Percentiles rank a stretch among this genome's conserved stretches.
Evolutionary conservation across 2,888 invertebrate genomes (phyloP).

Genomic region (Erebia epiphron): DNA sequence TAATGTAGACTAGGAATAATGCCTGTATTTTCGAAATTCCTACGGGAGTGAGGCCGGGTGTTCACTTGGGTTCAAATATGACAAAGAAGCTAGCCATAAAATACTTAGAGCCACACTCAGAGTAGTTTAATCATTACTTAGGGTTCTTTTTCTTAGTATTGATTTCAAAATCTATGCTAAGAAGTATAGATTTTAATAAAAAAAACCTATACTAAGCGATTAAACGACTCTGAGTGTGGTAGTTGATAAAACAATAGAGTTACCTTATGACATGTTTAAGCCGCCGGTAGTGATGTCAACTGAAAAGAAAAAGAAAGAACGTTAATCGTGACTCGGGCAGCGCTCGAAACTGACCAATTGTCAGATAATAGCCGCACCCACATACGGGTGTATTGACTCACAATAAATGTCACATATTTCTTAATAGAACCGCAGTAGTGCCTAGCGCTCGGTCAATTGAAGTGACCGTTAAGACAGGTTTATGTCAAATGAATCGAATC

Average conservation of each 20-base stretch:
- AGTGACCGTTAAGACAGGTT: constrained; percentile 43
- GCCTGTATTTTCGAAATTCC: no score
- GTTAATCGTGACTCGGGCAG: constrained; percentile 45
- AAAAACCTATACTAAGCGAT: no score
- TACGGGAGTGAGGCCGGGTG: no score
- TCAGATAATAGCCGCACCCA: constrained; percentile 69
- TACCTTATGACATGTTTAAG: constrained; percentile 47
- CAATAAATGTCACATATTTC: constrained; percentile 80
- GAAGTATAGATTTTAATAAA: no score
- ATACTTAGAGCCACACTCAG: no score
- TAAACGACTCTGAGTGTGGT: no score
- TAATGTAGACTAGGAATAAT: no score
- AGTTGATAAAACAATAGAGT: constrained; percentile 22
- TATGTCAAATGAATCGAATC: constrained; percentile 39
- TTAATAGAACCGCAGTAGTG: constrained; percentile 61
- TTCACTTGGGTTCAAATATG: not conserved
- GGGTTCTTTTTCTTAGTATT: no score
- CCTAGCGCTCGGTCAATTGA: constrained; percentile 43
- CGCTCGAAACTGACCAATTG: constrained; percentile 63
- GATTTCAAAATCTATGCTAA: no score
- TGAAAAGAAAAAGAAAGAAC: constrained; percentile 44
- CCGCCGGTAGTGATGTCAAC: constrained; percentile 40
- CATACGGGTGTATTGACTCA: constrained; percentile 79
- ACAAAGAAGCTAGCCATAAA: not conserved
- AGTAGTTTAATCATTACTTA: no score